Evolutionary conservation across 2,888 invertebrate genomes (phyloP), one percentile per base, ranked within the genome.

Genomic region (Sphaerophoria taeniata): DNA sequence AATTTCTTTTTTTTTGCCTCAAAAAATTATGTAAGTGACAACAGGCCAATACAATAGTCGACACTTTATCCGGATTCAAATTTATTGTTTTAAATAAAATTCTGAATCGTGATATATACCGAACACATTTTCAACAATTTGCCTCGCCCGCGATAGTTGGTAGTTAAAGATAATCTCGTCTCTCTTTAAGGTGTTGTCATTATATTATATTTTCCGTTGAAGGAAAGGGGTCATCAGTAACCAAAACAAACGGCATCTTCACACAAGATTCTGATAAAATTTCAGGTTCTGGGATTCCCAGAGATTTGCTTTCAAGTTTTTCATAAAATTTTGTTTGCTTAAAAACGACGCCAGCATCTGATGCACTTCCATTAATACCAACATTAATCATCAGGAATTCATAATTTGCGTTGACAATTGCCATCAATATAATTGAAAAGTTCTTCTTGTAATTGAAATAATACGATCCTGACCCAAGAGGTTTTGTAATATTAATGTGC

Each of bases 211-310:
- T n/a, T n/a, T n/a, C n/a, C 6, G 31, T 16, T 33, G 82, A 43
- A 47, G 79, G 82, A 58, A 76, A 85, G 7, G 81, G 61, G 34
- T 85, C 39, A 39, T 87, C 75, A 14, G 53, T 78, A 47, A 85
- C 70, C 31, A 87, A 81, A 33, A 82, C 65, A 61, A 45, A 86
- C 24, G 79, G 75, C 16, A 71, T 47, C 7, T 5, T 45, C 2
- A 12, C 45, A 65, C 47, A 34, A 65, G 24, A 12, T 24, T 53
- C 53, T 53, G 33, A 53, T 51, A 65, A 51, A 36, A 70, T 56
- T 45, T 67, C 36, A 11, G 45, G 16, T 45, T 43, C n/a, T 24
- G 63, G 33, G 14, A 63, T 12, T 33, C 63, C 34, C 34, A 65
- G 63, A 53, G 61, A 67, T 58, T 70, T 55, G 45, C 14, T 70